Conservation (phyloP, 2,888 invertebrate genomes). For the Petrolisthes cinctipes region DNA sequence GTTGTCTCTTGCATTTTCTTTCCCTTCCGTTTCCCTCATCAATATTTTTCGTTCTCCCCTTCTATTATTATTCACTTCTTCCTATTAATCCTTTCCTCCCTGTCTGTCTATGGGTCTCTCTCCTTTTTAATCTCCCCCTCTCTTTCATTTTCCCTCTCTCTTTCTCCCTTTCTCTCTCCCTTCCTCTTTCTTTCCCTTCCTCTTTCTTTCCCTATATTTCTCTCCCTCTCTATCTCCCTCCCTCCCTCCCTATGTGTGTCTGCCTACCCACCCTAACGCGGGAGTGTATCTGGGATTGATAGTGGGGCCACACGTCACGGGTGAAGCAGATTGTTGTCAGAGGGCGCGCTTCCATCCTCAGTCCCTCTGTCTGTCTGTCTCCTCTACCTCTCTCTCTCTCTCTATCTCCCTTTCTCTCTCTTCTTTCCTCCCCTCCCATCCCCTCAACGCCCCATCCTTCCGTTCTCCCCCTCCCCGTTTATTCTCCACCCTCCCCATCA, state of each 20-base stretch:
- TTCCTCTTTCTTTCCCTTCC: slow-evolving; percentile 13
- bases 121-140: not conserved
- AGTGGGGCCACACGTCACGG: not conserved
- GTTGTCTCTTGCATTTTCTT: not conserved
- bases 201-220: not conserved
- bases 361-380: not conserved
- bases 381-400: not conserved
- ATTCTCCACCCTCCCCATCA: not conserved
- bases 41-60: not conserved
- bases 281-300: not conserved
- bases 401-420: not conserved
- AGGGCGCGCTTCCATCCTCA: not conserved
- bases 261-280: not conserved
- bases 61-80: not conserved
- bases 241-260: not conserved
- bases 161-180: slow-evolving; percentile 17
- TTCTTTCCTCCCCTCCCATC: not conserved
- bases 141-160: not conserved
- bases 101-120: not conserved
- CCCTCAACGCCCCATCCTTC: not conserved
- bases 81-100: not conserved
- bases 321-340: not conserved
- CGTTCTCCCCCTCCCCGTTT: not conserved
- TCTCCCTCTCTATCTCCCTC: slow-evolving; percentile 8
- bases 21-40: not conserved